A percentile compares a stretch with the other conserved stretches of the same genome.
Evolutionary conservation across 2,113 vertebrate genomes (phyloP).

Genomic region (Etheostoma cragini): DNA sequence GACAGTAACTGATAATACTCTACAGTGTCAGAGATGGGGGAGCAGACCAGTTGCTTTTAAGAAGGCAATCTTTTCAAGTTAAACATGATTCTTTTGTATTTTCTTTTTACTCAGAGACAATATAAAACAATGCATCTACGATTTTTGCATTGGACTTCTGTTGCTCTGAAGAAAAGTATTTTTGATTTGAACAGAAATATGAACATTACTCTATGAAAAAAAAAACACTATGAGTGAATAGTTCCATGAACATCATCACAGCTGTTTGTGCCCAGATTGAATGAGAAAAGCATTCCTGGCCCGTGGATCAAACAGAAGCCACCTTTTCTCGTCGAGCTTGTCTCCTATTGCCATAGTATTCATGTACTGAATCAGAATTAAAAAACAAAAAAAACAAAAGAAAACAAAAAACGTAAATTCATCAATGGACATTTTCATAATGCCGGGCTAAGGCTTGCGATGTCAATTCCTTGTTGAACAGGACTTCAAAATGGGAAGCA

Average conservation of each 20-base stretch:
- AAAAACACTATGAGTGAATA: conserved; percentile 68
- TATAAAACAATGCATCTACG: conserved; percentile 54
- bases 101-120: conserved; percentile 73
- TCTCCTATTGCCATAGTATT: conserved; percentile 75
- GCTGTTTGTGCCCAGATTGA: conserved; percentile 71
- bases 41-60: conserved; percentile 36
- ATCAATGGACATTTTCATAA: conserved; percentile 65
- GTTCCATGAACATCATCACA: conserved; percentile 69
- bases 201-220: conserved; percentile 62
- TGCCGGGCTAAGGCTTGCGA: conserved; percentile 59
- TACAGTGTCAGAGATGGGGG: conserved; percentile 44
- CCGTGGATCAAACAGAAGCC: conserved; percentile 64
- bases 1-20: conserved; percentile 33
- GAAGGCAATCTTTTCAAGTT: conserved; percentile 45
- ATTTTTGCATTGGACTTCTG: conserved; percentile 64
- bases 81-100: conserved; percentile 60
- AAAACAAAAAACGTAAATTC: conserved; percentile 38
- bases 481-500: conserved; percentile 60
- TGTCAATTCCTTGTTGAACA: conserved; percentile 55
- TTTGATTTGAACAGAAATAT: conserved; percentile 79
- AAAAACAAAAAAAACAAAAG: conserved; percentile 31
- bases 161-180: conserved; percentile 77
- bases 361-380: conserved; percentile 59
- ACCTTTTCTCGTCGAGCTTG: conserved; percentile 64
- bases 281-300: conserved; percentile 68